These are phyloP conservation scores for Drosophila punjabiensis DNA, from an alignment of 1,140 invertebrate genomes.

Conservation along the genomic window DNA sequence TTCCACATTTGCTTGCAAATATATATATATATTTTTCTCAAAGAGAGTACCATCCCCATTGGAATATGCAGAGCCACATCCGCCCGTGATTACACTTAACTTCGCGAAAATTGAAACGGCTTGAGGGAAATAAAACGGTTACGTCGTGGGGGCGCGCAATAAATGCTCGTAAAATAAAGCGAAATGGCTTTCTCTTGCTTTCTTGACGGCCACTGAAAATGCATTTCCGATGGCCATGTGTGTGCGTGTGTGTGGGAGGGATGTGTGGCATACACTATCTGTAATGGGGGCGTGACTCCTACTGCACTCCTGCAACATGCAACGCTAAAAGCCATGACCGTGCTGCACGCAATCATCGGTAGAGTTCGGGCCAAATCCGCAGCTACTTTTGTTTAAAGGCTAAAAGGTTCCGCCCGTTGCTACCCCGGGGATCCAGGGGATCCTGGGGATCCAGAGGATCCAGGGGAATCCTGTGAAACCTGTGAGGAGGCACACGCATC, in stretches of 20 bases:
- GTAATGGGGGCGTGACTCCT: slow-evolving; percentile 55
- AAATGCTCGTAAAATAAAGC: slow-evolving; percentile 79
- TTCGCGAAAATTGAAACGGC: slow-evolving; percentile 70
- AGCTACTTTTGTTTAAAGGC: slow-evolving; percentile 75
- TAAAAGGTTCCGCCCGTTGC: slow-evolving; percentile 52
- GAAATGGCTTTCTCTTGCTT: slow-evolving; percentile 81
- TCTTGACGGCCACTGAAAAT: slow-evolving; percentile 80
- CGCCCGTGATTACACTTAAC: slow-evolving; percentile 61
- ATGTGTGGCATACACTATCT: slow-evolving; percentile 7
- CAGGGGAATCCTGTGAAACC: slow-evolving; percentile 6
- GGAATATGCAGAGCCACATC: slow-evolving; percentile 26
- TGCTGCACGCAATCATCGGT: slow-evolving; percentile 69
- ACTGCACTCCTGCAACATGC: slow-evolving; percentile 49
- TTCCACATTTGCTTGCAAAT: neutral
- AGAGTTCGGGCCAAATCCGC: slow-evolving; percentile 54
- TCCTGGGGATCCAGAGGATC: neutral
- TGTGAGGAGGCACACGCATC: slow-evolving; percentile 52
- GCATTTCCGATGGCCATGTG: slow-evolving; percentile 64
- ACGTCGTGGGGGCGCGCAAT: slow-evolving; percentile 47
- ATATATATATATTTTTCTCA: neutral
- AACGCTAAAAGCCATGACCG: slow-evolving; percentile 73
- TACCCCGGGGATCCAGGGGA: neutral
- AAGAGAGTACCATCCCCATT: neutral
- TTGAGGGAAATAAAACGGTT: slow-evolving; percentile 53
- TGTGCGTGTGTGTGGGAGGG: slow-evolving; percentile 15